Conservation (phyloP, 2,888 invertebrate species). For the Andrena fulva region DNA sequence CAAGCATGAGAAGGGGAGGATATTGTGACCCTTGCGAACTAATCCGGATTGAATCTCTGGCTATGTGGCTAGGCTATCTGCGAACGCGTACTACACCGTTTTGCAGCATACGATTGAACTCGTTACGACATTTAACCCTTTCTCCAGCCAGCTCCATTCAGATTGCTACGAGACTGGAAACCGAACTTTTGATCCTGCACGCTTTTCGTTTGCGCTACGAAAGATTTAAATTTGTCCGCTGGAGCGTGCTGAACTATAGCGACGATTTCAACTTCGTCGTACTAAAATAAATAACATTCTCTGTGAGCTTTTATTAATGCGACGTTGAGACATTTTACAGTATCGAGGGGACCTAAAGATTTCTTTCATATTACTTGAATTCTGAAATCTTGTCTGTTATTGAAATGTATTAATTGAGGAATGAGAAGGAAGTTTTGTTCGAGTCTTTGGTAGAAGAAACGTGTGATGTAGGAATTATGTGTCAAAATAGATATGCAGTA, state of each 20-base stretch:
- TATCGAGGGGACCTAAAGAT: too few species aligned
- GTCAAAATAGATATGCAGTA: too few species aligned
- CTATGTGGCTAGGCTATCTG: constrained; percentile 81
- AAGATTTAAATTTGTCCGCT: constrained; percentile 10
- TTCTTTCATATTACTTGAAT: too few species aligned
- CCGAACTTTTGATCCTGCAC: constrained; percentile 25
- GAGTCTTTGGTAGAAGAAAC: too few species aligned
- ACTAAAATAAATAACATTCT: background rate
- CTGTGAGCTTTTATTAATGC: too few species aligned
- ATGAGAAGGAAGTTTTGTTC: too few species aligned
- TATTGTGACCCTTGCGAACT: constrained; percentile 84
- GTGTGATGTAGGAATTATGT: too few species aligned
- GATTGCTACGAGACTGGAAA: constrained; percentile 23
- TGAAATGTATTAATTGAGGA: too few species aligned
- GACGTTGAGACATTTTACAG: too few species aligned
- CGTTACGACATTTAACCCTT: constrained; percentile 75
- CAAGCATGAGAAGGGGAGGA: constrained; percentile 74
- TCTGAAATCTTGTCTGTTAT: too few species aligned
- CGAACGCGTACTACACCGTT: constrained; percentile 76
- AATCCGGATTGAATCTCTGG: constrained; percentile 84
- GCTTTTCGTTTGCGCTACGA: constrained; percentile 9
- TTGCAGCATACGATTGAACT: constrained; percentile 75
- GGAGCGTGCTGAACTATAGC: background rate
- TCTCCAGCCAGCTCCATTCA: constrained; percentile 38
- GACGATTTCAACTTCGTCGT: background rate